Evolutionary conservation across 1,140 invertebrate species (phyloP), one percentile per base, ranked within the genome.

Genomic region (Ooceraea biroi): DNA sequence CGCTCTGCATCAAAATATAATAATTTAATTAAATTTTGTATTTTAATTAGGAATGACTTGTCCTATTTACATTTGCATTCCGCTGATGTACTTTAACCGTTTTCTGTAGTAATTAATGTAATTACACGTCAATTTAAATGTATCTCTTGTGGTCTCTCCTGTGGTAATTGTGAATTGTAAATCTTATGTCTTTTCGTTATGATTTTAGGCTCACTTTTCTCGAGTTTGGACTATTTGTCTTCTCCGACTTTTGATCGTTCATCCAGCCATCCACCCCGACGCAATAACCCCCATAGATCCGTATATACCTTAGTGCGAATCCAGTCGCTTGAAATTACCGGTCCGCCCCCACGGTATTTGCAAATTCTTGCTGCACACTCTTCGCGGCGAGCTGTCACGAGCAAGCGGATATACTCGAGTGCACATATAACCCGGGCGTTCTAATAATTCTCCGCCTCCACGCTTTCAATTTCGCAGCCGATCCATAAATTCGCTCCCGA

Each of bases 381-480:
- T 80, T 80, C 82, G 61, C 63, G 61, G 61, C 36, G 36, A 71
- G 55, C 77, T 86, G 84, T 86, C 85, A 76, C 65, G 60, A 72
- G 52, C 22, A 57, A 76, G 68, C 69, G 61, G 36, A 46, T 71
- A 66, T 58, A 61, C 76, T 74, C 36, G 50, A 50, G 69, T 44
- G 60, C 52, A 19, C 46, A 27, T 68, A 80, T 41, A 85, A 71
- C 17, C 65, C 61, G 76, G 25, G 58, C 55, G 48, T 87, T 80
- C 85, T 87, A 87, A 84, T 87, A 88, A 88, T 84, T 88, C 82
- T 84, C 85, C 4, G 82, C 58, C 80, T 50, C 46, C 66, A 41
- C 68, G 69, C 73, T 87, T 87, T 88, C 85, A 82, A 88, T 88
- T 87, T 87, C 63, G 57, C 73, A 65, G 46, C 17, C 85, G 73